Base-by-base conservation (phyloP, 2,888 invertebrate genomes). In the Cecidostiba fungosa region DNA sequence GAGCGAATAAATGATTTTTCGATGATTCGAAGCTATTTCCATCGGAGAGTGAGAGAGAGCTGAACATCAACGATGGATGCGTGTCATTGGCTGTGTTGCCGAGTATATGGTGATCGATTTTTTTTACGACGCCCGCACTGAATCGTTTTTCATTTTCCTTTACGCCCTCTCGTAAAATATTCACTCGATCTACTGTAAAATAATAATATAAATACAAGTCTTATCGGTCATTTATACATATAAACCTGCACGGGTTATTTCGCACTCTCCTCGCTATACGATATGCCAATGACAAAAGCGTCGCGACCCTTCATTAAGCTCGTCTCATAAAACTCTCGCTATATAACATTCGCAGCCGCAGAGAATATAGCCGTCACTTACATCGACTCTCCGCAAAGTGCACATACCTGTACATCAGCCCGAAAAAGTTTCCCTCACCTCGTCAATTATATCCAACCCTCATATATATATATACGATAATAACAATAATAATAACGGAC, bases 1-100 rank as follows among this genome's bases (percentile, higher is more conserved):
- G 23, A 23, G 32, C 14, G 54, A 39, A 83, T 50, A 66, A 80
- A 86, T 80, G 83, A 83, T 36, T 86, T 83, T 83, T 77, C 83
- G 72, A 86, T 83, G 86, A 83, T 80, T 83, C 54, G 50, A 39
- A n/a, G 70, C 47, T 39, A 26, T 70, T 43, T 43, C 39, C 43
- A 3, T 2, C 26, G 62, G 26, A 19, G 54, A 36, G 32, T n/a
- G 10, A 29, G 12, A 6, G 23, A n/a, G 59, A 23, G n/a, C n/a
- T n/a, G n/a, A n/a, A 16, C 6, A 1, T 50, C 50, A 19, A 19
- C 1, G 47, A 32, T 74, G 76, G 69, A 70, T 77, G 23, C 50
- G 39, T n/a, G 76, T 66, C 66, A 10, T 66, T 29, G 29, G n/a
- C 5, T 19, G 36, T 26, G 73, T 23, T 19, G 54, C 43, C 32